Conservation (phyloP, 2,888 invertebrate genomes). For the Ochropleura leucogaster region DNA sequence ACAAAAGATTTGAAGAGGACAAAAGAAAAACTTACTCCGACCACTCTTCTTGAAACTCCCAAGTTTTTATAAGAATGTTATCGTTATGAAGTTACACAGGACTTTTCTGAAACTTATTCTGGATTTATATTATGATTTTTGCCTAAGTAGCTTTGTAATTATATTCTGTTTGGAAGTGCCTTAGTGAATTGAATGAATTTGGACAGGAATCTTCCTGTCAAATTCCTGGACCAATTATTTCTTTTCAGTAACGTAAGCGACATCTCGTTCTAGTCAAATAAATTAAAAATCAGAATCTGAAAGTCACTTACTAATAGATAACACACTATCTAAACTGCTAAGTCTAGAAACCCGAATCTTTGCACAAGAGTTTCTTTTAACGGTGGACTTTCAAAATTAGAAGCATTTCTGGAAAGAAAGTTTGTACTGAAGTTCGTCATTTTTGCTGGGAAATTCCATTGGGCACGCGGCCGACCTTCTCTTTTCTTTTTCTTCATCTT, state of each 20-base stretch:
- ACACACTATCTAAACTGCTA: background rate
- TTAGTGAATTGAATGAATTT: background rate
- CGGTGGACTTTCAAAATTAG: background rate
- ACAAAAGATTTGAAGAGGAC: constrained; percentile 63
- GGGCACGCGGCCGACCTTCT: background rate
- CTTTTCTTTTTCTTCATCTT: background rate
- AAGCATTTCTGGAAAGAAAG: background rate
- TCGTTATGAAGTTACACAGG: constrained; percentile 61
- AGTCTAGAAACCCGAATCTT: background rate
- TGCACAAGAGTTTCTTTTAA: background rate
- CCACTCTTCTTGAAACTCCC: constrained; percentile 62
- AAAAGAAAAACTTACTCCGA: constrained; percentile 67
- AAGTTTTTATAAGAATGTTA: constrained; percentile 70
- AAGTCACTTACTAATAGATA: no score
- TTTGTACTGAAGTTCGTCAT: background rate
- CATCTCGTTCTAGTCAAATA: background rate
- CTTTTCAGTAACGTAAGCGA: background rate
- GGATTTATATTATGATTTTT: constrained; percentile 26
- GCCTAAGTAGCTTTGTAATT: constrained; percentile 17
- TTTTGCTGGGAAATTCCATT: background rate
- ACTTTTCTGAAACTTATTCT: constrained; percentile 30
- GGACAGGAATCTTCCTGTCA: no score
- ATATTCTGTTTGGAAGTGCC: constrained; percentile 1
- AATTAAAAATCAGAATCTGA: background rate
- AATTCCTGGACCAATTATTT: background rate